A percentile compares a stretch with the other conserved stretches of the same genome.
Evolutionary conservation across 2,888 invertebrate species (phyloP).

Genomic region (Syrista parreyssii): DNA sequence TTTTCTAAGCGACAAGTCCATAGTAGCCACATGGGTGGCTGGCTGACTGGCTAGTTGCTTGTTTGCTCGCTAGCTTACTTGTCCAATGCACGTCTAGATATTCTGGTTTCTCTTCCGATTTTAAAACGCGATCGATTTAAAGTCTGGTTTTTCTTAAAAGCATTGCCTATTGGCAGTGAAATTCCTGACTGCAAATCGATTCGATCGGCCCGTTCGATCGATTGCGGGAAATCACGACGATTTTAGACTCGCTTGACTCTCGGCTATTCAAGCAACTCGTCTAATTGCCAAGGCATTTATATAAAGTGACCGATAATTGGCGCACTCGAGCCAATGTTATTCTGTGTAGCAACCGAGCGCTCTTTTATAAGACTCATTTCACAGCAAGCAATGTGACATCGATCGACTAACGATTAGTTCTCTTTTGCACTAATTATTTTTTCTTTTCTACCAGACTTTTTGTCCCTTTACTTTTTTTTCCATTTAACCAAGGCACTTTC

Average conservation of each 20-base stretch:
- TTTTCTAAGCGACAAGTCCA: not conserved
- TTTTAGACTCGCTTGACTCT: constrained; percentile 27
- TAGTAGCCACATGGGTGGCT: not conserved
- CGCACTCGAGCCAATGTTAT: not conserved
- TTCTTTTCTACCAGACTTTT: not conserved
- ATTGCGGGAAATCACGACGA: constrained; percentile 27
- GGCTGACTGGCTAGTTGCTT: not conserved
- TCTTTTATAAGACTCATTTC: not conserved
- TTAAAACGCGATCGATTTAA: constrained; percentile 7
- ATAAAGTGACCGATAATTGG: not conserved
- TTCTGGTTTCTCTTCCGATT: constrained; percentile 41
- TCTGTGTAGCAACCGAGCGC: not conserved
- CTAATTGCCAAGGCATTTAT: not conserved
- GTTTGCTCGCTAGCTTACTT: not conserved
- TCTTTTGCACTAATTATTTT: not conserved
- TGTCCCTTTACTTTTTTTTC: not conserved
- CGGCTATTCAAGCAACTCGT: constrained; percentile 21
- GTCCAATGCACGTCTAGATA: constrained; percentile 5
- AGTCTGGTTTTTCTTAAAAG: constrained; percentile 26
- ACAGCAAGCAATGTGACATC: not conserved
- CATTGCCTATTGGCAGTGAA: constrained; percentile 39
- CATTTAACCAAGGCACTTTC: not conserved
- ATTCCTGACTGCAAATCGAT: constrained; percentile 20
- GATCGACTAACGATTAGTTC: not conserved
- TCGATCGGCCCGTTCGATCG: not conserved